Evolutionary conservation across 2,113 vertebrate genomes (phyloP).

Genomic region (Oreocharis arfaki): DNA sequence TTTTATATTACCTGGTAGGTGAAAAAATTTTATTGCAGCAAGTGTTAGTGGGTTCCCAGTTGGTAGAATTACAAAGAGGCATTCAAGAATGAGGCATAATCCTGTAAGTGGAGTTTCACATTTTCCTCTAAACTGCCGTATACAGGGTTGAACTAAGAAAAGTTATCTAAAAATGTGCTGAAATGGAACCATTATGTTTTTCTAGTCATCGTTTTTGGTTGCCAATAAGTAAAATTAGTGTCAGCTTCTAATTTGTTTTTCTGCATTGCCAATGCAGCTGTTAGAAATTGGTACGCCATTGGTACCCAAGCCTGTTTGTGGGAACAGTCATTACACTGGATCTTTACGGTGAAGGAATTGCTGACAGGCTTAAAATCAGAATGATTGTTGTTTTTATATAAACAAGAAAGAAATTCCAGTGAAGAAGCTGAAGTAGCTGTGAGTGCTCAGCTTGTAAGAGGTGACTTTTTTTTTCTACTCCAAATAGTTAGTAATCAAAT

Average conservation of each 20-base stretch:
- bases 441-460: background rate
- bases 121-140: background rate
- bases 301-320: constrained; percentile 7
- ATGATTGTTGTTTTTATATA: background rate
- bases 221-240: background rate
- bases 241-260: background rate
- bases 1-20: background rate
- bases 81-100: background rate
- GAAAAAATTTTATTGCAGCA: background rate
- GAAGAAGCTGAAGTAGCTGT: background rate
- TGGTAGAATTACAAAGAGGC: background rate
- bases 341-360: constrained; percentile 14
- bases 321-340: constrained; percentile 13
- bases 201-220: background rate
- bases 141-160: background rate
- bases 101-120: background rate
- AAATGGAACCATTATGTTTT: background rate
- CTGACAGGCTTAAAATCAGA: background rate
- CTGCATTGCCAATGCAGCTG: background rate
- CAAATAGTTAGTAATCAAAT: background rate
- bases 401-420: background rate
- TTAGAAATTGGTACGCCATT: background rate
- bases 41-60: background rate
- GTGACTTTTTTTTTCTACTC: background rate
- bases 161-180: background rate